A percentile compares a stretch with the other conserved stretches of the same genome.
phyloP scores from a whole-genome alignment of 2,113 vertebrate genomes.

The Morone chrysops region DNA sequence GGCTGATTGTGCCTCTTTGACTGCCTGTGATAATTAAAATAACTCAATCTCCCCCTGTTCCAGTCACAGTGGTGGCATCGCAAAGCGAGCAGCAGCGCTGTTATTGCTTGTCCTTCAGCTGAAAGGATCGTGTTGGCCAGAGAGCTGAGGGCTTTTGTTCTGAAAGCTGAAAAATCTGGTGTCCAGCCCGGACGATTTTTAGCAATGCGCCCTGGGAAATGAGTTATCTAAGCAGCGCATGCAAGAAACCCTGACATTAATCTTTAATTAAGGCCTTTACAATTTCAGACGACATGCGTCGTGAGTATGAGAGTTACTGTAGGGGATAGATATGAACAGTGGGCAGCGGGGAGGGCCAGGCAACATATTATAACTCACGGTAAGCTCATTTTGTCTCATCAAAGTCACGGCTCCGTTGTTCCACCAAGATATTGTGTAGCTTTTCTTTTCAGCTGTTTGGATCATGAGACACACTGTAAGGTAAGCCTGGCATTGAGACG shows the following conservation, averaged over 20 bases:
- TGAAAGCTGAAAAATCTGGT: slow-evolving; percentile 53
- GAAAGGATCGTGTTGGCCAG: slow-evolving; percentile 46
- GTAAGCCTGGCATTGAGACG: slow-evolving; percentile 12
- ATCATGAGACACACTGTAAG: slow-evolving; percentile 16
- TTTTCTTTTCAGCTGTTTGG: slow-evolving; percentile 39
- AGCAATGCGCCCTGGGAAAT: slow-evolving; percentile 73
- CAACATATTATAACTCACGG: slow-evolving; percentile 29
- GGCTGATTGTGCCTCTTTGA: slow-evolving; percentile 70
- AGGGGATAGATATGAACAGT: slow-evolving; percentile 57
- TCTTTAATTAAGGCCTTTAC: slow-evolving; percentile 84
- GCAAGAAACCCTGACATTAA: slow-evolving; percentile 78
- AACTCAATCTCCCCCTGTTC: slow-evolving; percentile 37
- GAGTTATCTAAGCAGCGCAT: slow-evolving; percentile 73
- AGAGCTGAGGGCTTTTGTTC: slow-evolving; percentile 64
- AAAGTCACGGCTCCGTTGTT: slow-evolving; percentile 60
- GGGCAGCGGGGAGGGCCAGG: slow-evolving; percentile 23
- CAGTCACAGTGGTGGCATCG: slow-evolving; percentile 49
- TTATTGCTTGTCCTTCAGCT: slow-evolving; percentile 71
- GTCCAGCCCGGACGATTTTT: slow-evolving; percentile 61
- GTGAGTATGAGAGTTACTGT: slow-evolving; percentile 54
- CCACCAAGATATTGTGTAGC: slow-evolving; percentile 19
- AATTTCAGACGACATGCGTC: slow-evolving; percentile 63
- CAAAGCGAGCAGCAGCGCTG: slow-evolving; percentile 26
- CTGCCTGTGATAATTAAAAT: slow-evolving; percentile 76
- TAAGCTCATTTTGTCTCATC: slow-evolving; percentile 71